Conservation (phyloP, 2,888 invertebrate species). For the Phortica okadai region DNA sequence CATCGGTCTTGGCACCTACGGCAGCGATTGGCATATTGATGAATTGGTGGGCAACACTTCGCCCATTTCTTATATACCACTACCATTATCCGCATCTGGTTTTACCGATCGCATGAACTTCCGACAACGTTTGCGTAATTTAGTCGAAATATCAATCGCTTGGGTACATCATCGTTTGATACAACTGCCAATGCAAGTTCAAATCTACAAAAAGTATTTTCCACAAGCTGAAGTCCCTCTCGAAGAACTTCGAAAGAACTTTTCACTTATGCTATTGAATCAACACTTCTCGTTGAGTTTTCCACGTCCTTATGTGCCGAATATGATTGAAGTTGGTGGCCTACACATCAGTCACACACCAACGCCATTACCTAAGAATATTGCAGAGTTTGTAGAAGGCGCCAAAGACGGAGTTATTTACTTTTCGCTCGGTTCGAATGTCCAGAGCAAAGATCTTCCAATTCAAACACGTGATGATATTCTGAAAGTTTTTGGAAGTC, state of each 20-base stretch:
- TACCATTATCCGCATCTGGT: slow-evolving; percentile 49
- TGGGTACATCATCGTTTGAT: slow-evolving; percentile 54
- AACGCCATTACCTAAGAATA: slow-evolving; percentile 69
- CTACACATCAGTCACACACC: slow-evolving; percentile 73
- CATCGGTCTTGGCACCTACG: slow-evolving; percentile 65
- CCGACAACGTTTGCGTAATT: slow-evolving; percentile 63
- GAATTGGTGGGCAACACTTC: slow-evolving; percentile 66
- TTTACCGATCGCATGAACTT: slow-evolving; percentile 51
- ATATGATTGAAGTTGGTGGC: slow-evolving; percentile 76
- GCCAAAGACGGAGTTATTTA: slow-evolving; percentile 77
- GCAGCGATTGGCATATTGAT: slow-evolving; percentile 67
- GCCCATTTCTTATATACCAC: slow-evolving; percentile 68
- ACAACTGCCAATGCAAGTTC: slow-evolving; percentile 58
- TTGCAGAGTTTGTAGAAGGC: slow-evolving; percentile 74
- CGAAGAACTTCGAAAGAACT: slow-evolving; percentile 49
- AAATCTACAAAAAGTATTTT: slow-evolving; percentile 43
- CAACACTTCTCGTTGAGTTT: slow-evolving; percentile 71
- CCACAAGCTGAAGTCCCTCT: slow-evolving; percentile 48
- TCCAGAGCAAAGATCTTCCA: slow-evolving; percentile 66
- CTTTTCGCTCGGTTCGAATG: slow-evolving; percentile 77
- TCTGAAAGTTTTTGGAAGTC: slow-evolving; percentile 59
- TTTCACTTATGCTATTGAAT: slow-evolving; percentile 68
- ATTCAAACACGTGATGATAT: slow-evolving; percentile 61
- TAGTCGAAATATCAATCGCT: slow-evolving; percentile 53
- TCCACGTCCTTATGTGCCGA: slow-evolving; percentile 74